A percentile compares a stretch with the other conserved stretches of the same genome.
These are phyloP conservation scores for Prionailurus bengalensis DNA, from an alignment of 2,113 vertebrate genomes.

Conservation along the genomic window DNA sequence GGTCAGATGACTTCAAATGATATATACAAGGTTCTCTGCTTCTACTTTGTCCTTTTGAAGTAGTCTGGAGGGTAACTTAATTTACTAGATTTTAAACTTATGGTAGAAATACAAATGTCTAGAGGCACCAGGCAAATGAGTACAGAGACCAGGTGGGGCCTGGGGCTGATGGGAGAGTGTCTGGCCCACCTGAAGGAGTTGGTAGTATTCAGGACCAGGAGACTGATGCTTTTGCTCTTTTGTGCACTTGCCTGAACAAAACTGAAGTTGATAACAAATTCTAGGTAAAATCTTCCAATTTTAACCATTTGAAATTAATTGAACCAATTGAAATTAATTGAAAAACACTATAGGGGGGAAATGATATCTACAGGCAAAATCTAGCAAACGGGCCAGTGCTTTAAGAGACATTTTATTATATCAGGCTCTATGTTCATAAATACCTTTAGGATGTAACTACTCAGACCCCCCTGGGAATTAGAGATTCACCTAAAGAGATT, in stretches of 20 bases:
- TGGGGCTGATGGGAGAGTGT: accelerated
- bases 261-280: background rate
- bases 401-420: background rate
- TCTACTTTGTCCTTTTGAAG: background rate
- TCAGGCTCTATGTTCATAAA: background rate
- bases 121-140: background rate
- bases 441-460: background rate
- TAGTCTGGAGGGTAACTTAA: background rate
- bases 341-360: background rate
- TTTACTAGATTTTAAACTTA: background rate
- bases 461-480: background rate
- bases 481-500: background rate
- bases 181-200: accelerated
- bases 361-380: slow-evolving; percentile 1
- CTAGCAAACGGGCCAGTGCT: background rate
- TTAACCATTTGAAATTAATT: background rate
- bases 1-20: background rate
- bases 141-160: background rate
- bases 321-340: background rate
- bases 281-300: background rate
- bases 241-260: background rate
- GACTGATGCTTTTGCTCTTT: background rate
- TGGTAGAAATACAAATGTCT: background rate
- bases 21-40: background rate
- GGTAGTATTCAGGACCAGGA: accelerated